Conservation (phyloP, 2,888 invertebrate genomes). For the Ormyrus pomaceus region DNA sequence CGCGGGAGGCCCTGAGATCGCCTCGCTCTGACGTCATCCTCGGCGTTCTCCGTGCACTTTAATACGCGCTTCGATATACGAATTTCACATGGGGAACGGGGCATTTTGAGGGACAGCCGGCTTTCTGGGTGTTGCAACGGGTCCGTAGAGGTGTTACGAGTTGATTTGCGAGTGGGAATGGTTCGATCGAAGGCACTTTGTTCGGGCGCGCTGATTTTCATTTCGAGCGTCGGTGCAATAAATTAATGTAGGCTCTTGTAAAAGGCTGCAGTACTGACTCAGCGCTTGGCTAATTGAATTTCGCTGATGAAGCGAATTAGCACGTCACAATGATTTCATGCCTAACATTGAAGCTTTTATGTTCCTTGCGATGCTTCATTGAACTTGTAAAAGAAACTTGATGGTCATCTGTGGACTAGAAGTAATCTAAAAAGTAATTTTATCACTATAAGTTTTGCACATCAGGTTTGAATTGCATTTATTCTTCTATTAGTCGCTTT, state of each 20-base stretch:
- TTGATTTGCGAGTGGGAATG: too few relatives aligned
- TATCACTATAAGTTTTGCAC: too few relatives aligned
- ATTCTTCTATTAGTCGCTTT: too few relatives aligned
- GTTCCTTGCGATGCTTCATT: too few relatives aligned
- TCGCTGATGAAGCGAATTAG: constrained; percentile 21
- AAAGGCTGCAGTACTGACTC: constrained; percentile 17
- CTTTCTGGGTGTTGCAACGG: too few relatives aligned
- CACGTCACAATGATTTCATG: constrained; percentile 10
- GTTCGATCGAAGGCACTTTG: too few relatives aligned
- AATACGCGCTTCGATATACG: constrained; percentile 7
- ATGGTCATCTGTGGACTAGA: too few relatives aligned
- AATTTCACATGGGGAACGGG: not conserved
- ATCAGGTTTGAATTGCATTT: too few relatives aligned
- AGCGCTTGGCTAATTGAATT: constrained; percentile 21
- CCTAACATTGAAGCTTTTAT: not conserved
- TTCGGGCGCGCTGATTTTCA: not conserved
- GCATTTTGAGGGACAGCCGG: too few relatives aligned
- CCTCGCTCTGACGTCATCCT: constrained; percentile 32
- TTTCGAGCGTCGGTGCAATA: not conserved
- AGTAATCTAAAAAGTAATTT: too few relatives aligned
- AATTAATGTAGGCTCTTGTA: not conserved
- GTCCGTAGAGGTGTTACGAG: too few relatives aligned
- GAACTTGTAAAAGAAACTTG: too few relatives aligned
- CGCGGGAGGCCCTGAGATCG: constrained; percentile 50
- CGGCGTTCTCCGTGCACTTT: constrained; percentile 20